phyloP scores from a whole-genome alignment of 2,888 invertebrate genomes.

The Isotomurus palustris region DNA sequence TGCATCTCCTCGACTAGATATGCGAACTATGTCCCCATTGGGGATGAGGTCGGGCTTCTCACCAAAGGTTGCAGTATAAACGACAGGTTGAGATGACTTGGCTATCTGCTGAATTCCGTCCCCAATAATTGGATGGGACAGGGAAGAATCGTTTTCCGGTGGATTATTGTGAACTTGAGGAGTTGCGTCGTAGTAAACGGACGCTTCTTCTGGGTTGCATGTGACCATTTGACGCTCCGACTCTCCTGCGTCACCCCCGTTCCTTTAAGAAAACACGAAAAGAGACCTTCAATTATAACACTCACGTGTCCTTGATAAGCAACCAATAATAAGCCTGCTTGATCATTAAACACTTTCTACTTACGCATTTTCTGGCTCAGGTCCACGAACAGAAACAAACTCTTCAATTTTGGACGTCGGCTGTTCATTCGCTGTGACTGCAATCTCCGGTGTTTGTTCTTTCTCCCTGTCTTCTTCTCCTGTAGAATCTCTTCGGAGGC shows the following conservation, averaged over 20 bases:
- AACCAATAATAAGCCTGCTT: neutral
- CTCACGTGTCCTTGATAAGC: neutral
- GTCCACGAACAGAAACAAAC: conserved; percentile 26
- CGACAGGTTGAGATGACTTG: neutral
- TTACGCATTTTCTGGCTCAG: conserved; percentile 26
- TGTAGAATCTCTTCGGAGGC: conserved; percentile 20
- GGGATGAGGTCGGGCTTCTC: neutral
- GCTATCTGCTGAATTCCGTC: neutral
- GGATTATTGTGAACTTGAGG: conserved; percentile 35
- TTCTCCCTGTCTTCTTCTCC: conserved; percentile 6
- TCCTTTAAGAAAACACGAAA: neutral
- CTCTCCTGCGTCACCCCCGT: conserved; percentile 17
- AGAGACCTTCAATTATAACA: neutral
- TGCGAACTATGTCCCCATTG: conserved; percentile 24
- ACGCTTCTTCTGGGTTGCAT: conserved; percentile 41
- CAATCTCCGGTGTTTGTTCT: neutral
- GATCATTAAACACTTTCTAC: neutral
- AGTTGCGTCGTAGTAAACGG: conserved; percentile 45
- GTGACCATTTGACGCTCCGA: conserved; percentile 23
- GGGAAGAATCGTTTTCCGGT: conserved; percentile 41
- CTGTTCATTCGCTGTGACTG: conserved; percentile 6
- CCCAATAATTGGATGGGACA: conserved; percentile 39
- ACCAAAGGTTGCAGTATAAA: neutral
- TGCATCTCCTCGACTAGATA: conserved; percentile 22
- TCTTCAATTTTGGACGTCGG: conserved; percentile 24